Percentiles rank a stretch among this genome's conserved stretches.
These are phyloP conservation scores for Protobothrops mucrosquamatus DNA, from an alignment of 2,113 vertebrate genomes.

Conservation along the genomic window DNA sequence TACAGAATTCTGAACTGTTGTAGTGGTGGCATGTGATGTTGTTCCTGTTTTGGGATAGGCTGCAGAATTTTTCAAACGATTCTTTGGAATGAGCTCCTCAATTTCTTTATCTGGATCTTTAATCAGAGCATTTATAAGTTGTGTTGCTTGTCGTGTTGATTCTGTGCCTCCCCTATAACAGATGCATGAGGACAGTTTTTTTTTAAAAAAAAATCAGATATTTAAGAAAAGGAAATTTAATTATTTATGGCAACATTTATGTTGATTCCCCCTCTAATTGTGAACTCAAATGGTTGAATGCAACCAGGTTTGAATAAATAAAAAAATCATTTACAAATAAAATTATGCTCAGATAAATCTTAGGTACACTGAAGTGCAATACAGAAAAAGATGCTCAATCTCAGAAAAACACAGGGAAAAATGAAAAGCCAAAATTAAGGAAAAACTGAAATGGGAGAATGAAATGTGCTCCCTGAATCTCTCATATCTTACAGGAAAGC, in stretches of 20 bases:
- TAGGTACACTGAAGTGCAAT: neutral
- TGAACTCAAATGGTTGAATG: neutral
- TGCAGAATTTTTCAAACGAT: constrained; percentile 91
- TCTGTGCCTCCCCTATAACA: constrained; percentile 90
- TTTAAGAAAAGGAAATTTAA: neutral
- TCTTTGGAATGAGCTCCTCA: constrained; percentile 97
- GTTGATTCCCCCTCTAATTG: neutral
- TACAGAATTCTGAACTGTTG: constrained; percentile 75
- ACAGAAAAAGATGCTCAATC: neutral
- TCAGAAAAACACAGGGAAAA: neutral
- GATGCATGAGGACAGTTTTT: neutral
- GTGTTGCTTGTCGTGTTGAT: constrained; percentile 95
- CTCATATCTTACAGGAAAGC: neutral
- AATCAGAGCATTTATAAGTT: constrained; percentile 96
- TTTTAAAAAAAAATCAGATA: neutral
- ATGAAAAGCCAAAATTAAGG: neutral
- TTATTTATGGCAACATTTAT: neutral
- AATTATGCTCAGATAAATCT: neutral
- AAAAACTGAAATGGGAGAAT: neutral
- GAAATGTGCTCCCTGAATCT: neutral
- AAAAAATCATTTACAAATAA: neutral
- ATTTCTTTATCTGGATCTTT: constrained; percentile 99
- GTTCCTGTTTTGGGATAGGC: constrained; percentile 82
- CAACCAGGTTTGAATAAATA: neutral
- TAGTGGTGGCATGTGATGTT: constrained; percentile 76